These are phyloP conservation scores for Pelobates cultripes DNA, from an alignment of 2,797 vertebrate genomes.

Conservation along the genomic window DNA sequence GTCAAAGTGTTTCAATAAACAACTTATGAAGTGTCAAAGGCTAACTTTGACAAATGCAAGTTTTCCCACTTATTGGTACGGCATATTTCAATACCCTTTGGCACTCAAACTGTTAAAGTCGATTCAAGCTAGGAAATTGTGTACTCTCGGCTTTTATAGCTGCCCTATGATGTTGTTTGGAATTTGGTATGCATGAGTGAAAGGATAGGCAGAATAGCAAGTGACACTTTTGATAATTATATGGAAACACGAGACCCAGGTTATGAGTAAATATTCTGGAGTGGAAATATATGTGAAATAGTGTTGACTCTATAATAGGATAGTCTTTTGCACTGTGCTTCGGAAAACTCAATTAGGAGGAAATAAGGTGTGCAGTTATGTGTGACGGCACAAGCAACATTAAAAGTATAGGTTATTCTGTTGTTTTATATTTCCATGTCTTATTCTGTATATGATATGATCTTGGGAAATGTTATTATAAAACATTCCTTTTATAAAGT, in stretches of 20 bases:
- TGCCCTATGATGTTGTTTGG: background rate
- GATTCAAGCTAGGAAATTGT: background rate
- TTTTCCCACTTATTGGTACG: no score
- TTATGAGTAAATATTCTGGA: slow-evolving; percentile 1
- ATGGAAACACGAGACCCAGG: background rate
- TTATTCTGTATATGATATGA: no score
- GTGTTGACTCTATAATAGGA: background rate
- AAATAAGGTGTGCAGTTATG: slow-evolving; percentile 5
- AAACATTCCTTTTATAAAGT: no score
- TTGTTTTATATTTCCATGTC: no score
- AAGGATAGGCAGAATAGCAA: background rate
- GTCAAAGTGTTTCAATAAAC: no score
- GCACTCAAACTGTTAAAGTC: background rate
- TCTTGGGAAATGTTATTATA: no score
- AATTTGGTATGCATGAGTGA: background rate
- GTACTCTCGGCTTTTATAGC: background rate
- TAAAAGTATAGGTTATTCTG: background rate
- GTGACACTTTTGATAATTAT: slow-evolving; percentile 3
- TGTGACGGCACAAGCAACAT: background rate
- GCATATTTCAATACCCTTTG: background rate
- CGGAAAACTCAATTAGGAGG: background rate
- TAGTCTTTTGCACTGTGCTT: background rate
- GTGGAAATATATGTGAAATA: background rate
- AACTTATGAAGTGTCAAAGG: no score
- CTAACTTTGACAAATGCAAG: no score